These are phyloP conservation scores for Emys orbicularis DNA, from an alignment of 2,797 vertebrate genomes.

Conservation along the genomic window DNA sequence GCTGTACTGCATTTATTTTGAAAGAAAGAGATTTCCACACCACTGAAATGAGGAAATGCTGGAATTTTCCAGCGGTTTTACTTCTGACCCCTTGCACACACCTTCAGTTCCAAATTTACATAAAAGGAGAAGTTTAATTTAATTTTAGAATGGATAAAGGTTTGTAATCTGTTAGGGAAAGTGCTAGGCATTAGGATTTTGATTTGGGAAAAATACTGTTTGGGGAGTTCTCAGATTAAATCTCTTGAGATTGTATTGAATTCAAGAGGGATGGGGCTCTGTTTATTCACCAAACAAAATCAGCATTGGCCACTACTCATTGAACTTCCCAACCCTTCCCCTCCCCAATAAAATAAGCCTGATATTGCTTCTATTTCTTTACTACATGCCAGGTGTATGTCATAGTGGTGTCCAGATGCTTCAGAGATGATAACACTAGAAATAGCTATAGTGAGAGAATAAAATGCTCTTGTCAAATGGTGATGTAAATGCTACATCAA, in stretches of 20 bases:
- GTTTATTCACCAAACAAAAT: not conserved
- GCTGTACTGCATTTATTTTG: not conserved
- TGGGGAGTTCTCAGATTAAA: not conserved
- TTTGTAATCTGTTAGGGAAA: not conserved
- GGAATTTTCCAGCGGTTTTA: accelerated
- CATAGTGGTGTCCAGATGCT: not conserved
- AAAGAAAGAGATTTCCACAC: not conserved
- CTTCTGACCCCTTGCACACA: not conserved
- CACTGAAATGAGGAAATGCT: not conserved
- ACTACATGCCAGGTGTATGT: not conserved
- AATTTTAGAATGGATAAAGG: not conserved
- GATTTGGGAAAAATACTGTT: not conserved
- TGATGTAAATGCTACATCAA: not conserved
- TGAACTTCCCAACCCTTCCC: not conserved
- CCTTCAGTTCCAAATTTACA: not conserved
- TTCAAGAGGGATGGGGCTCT: not conserved
- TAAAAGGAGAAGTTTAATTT: not conserved
- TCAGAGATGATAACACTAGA: not conserved
- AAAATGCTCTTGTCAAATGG: not conserved
- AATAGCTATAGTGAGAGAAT: not conserved
- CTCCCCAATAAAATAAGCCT: not conserved
- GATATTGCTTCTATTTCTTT: not conserved
- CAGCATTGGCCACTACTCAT: not conserved
- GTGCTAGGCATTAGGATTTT: not conserved
- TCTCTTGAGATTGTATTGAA: not conserved